A percentile compares a stretch with the other conserved stretches of the same genome.
Evolutionary conservation across 2,888 invertebrate species (phyloP).

Genomic region (Onthophagus sagittarius): DNA sequence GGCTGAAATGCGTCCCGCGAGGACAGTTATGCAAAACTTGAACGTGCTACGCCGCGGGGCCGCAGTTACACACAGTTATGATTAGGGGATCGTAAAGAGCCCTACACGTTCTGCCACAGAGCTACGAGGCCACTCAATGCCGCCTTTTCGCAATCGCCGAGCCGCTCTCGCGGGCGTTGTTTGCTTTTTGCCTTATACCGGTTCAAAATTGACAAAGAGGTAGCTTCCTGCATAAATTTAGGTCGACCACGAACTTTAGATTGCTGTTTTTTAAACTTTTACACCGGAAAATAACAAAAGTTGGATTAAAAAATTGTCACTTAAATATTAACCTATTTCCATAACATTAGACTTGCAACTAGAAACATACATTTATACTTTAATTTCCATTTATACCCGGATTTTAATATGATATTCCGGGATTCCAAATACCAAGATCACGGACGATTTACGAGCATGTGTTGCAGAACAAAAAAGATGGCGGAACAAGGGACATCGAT

Average conservation of each 20-base stretch:
- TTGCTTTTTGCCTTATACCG: slow-evolving; percentile 7
- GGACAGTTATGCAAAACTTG: slow-evolving; percentile 50
- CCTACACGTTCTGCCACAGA: slow-evolving; percentile 27
- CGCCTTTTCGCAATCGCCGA: not conserved
- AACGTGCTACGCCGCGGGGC: slow-evolving; percentile 34
- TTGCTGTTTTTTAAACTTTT: not conserved
- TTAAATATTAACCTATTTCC: too few relatives aligned
- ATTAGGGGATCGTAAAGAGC: slow-evolving; percentile 42
- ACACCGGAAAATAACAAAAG: too few relatives aligned
- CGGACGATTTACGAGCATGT: too few relatives aligned
- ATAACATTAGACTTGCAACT: too few relatives aligned
- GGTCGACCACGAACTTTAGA: not conserved
- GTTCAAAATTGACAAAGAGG: slow-evolving; percentile 1
- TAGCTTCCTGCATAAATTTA: not conserved
- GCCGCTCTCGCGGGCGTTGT: slow-evolving; percentile 2
- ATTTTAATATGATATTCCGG: too few relatives aligned
- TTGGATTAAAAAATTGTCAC: too few relatives aligned
- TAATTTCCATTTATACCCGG: too few relatives aligned
- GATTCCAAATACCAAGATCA: too few relatives aligned
- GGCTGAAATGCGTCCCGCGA: slow-evolving; percentile 43
- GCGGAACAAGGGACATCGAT: too few relatives aligned
- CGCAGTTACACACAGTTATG: slow-evolving; percentile 42
- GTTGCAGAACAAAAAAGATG: too few relatives aligned
- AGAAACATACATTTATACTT: too few relatives aligned
- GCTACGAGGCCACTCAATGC: slow-evolving; percentile 1